Conservation (phyloP, 2,113 vertebrate genomes). For the Ophthalmolycus amberensis region DNA sequence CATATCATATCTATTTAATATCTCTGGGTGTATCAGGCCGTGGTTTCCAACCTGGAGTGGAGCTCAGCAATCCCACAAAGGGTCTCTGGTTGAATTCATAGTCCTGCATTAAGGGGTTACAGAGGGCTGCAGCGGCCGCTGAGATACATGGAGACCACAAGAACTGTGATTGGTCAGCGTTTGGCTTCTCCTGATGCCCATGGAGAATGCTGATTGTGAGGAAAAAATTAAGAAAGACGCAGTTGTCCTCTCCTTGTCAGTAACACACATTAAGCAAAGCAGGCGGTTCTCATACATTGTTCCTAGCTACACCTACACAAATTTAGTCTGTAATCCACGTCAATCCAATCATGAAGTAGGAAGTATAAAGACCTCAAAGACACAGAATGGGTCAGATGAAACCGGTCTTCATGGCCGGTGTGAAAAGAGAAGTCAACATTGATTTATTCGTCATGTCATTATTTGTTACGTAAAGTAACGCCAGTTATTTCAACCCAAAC, state of each 20-base stretch:
- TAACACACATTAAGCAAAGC: not conserved
- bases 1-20: conserved; percentile 14
- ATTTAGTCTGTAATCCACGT: no score
- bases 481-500: no score
- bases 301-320: no score
- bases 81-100: not conserved
- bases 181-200: not conserved
- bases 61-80: not conserved
- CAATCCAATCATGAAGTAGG: no score
- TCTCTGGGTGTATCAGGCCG: not conserved
- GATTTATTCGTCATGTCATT: no score
- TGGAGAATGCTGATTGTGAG: not conserved
- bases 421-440: no score
- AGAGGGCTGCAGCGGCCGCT: not conserved
- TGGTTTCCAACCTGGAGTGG: not conserved
- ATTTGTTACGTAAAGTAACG: no score
- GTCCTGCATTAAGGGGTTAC: not conserved
- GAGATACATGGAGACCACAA: not conserved
- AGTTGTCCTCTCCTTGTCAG: not conserved
- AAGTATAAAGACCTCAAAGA: no score
- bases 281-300: no score
- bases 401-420: no score
- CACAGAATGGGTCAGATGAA: no score
- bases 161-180: not conserved
- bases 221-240: not conserved